Evolutionary conservation across 2,888 invertebrate species (phyloP).

Genomic region (Drosophila acutilabella): DNA sequence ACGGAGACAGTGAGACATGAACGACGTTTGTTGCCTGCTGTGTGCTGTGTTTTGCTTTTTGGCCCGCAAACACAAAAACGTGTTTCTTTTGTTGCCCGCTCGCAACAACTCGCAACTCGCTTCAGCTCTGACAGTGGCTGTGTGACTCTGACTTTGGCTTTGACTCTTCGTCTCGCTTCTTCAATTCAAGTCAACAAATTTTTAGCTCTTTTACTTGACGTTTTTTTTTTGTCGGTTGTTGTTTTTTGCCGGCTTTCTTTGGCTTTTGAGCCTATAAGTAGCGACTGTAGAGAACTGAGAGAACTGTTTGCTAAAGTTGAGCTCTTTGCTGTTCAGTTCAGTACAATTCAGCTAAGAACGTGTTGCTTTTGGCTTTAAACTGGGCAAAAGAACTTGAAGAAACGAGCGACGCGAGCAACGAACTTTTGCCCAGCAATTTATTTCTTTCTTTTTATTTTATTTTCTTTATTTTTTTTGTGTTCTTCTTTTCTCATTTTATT

Average conservation of each 20-base stretch:
- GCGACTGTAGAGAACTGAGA: not conserved
- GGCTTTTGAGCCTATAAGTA: constrained; percentile 36
- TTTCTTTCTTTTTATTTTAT: constrained; percentile 36
- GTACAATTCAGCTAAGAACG: constrained; percentile 50
- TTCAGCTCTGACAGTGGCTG: constrained; percentile 14
- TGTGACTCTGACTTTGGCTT: constrained; percentile 4
- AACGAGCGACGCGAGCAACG: constrained; percentile 66
- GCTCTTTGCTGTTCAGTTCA: not conserved
- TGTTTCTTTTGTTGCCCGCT: constrained; percentile 64
- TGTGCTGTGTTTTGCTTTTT: constrained; percentile 49
- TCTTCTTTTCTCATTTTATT: constrained; percentile 7
- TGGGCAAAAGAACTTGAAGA: constrained; percentile 41
- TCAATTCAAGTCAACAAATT: constrained; percentile 16
- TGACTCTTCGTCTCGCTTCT: constrained; percentile 3
- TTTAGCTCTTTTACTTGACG: constrained; percentile 12
- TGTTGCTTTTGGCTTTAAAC: constrained; percentile 38
- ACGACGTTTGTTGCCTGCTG: constrained; percentile 38
- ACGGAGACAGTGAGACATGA: constrained; percentile 5
- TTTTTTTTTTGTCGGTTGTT: constrained; percentile 2
- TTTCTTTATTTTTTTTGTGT: constrained; percentile 2
- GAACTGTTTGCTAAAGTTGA: not conserved
- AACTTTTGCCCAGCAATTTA: constrained; percentile 66
- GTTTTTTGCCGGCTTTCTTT: constrained; percentile 64
- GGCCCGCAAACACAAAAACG: constrained; percentile 75
- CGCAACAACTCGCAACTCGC: constrained; percentile 17